phyloP scores from a whole-genome alignment of 2,113 vertebrate species.

The Poeciliopsis occidentalis region DNA sequence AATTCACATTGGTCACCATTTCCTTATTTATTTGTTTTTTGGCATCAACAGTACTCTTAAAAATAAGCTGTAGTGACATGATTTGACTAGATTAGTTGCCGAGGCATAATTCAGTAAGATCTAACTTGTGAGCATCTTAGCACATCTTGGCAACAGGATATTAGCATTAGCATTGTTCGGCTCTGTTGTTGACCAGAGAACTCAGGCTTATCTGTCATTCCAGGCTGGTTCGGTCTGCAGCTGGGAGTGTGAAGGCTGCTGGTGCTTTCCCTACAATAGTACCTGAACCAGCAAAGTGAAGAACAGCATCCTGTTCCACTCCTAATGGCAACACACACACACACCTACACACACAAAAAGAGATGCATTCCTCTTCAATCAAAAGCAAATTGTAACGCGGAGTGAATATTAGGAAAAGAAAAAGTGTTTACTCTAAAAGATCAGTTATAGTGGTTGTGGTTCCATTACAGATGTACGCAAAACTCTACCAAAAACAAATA shows the following conservation, averaged over 20 bases:
- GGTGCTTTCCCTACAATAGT: slow-evolving; percentile 54
- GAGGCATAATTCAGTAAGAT: slow-evolving; percentile 57
- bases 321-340: background rate
- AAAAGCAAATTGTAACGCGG: slow-evolving; percentile 6
- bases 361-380: slow-evolving; percentile 40
- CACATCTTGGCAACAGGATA: slow-evolving; percentile 46
- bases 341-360: slow-evolving; percentile 23
- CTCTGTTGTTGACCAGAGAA: slow-evolving; percentile 52
- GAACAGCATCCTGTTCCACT: slow-evolving; percentile 29
- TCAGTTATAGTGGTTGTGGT: too few relatives aligned
- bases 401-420: slow-evolving; percentile 25
- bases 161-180: slow-evolving; percentile 66
- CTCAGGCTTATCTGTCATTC: slow-evolving; percentile 62
- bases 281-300: slow-evolving; percentile 47
- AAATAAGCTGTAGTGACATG: slow-evolving; percentile 58
- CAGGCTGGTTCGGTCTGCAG: slow-evolving; percentile 63
- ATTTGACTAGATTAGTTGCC: slow-evolving; percentile 36
- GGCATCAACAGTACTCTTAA: slow-evolving; percentile 45
- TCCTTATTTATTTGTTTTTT: slow-evolving; percentile 42
- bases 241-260: slow-evolving; percentile 38
- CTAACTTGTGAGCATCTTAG: slow-evolving; percentile 52
- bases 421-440: background rate
- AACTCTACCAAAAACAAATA: too few relatives aligned
- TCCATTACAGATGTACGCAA: too few relatives aligned
- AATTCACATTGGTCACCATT: slow-evolving; percentile 45